These are phyloP conservation scores for Pheosia gnoma DNA, from an alignment of 2,888 invertebrate species.

Conservation along the genomic window DNA sequence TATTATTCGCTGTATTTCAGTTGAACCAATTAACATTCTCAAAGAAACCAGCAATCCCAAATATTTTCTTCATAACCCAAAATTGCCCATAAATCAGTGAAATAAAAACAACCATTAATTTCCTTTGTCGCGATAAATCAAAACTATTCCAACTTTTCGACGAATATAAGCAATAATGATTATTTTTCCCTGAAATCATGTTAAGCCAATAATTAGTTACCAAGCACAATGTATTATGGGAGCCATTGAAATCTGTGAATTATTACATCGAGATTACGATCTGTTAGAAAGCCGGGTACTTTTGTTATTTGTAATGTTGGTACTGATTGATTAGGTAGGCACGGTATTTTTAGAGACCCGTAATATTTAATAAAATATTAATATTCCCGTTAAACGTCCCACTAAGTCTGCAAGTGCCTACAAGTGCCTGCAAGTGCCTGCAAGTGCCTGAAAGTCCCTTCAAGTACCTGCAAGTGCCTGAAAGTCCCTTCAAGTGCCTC, in stretches of 20 bases:
- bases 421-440: no score
- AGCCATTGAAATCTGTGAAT: conserved; percentile 27
- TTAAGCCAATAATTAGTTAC: conserved; percentile 1
- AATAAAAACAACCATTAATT: neutral
- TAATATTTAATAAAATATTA: neutral
- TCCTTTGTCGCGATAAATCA: conserved; percentile 1
- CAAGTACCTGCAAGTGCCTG: no score
- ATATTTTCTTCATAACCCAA: neutral
- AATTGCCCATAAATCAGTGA: neutral
- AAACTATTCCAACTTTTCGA: neutral
- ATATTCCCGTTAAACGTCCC: no score
- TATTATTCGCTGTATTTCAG: no score
- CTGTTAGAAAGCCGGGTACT: conserved; percentile 5
- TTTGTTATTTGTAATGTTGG: conserved; percentile 23
- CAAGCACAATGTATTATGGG: conserved; percentile 31
- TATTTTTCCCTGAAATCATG: neutral
- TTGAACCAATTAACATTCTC: no score
- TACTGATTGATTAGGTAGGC: conserved; percentile 13
- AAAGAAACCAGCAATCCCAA: no score
- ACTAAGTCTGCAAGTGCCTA: no score
- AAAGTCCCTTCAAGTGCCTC: no score
- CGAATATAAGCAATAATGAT: neutral
- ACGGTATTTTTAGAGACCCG: conserved; percentile 10
- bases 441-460: no score
- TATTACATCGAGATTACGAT: conserved; percentile 21